Evolutionary conservation across 2,113 vertebrate genomes (phyloP), one percentile per base, ranked within the genome.

Genomic region (Dasypus novemcinctus): DNA sequence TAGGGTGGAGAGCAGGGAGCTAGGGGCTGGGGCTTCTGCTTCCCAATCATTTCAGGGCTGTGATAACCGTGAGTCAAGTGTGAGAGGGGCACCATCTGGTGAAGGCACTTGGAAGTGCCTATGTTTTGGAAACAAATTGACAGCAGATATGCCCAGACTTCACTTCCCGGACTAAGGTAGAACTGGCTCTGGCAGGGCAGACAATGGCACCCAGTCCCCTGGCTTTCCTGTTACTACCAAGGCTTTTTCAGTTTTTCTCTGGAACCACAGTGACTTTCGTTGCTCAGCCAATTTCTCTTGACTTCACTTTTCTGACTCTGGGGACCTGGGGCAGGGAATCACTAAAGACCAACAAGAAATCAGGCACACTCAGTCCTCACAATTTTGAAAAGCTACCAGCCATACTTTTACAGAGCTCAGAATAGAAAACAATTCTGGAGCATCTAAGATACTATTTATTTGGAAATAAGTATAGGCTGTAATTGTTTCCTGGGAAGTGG

Each of bases 1-100:
- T 17, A 15, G 29, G 13, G 15, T 59, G 4, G 7, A 20, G 9
- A 0, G 0, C 2, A n/a, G 25, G 31, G 29, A 4, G 1, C 4
- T 0, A 10, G 0, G 11, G 12, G 7, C 8, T 2, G 11, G 0
- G 7, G 49, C 75, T 94, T 78, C 93, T 43, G 25, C n/a, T 33
- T 25, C 10, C 20, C 4, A 54, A 2, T 41, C 2, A 13, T 59
- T 14, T 76, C 1, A 29, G 57, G 9, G 43, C 36, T 41, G 20
- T 31, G 36, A 20, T 68, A 66, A 31, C 72, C 66, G 41, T 81
- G 29, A 49, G 38, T 43, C 61, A 79, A 59, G 7, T 72, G 36
- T 43, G 36, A 46, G 2, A 31, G 46, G 83, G 54, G 11, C 59
- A 15, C 1, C 4, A 2, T 18, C 41, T 6, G 25, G 3, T 12